Evolutionary conservation across 1,140 invertebrate species (phyloP), one percentile per base, ranked within the genome.

Genomic region (Hypsibius dujardini): DNA sequence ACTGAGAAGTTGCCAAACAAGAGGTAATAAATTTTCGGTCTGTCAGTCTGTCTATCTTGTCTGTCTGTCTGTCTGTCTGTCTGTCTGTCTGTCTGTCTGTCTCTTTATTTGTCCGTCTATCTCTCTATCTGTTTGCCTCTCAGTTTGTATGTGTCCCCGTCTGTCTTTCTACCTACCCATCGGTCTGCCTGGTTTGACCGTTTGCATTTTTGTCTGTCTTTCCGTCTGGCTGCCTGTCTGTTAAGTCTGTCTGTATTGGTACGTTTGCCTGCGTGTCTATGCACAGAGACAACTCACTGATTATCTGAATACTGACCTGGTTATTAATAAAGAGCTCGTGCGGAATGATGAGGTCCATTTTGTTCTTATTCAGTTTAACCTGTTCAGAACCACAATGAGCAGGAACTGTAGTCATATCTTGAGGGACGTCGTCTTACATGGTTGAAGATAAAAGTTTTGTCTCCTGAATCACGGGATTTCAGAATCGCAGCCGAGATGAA

Each of bases 301-400:
- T 28, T 28, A 28, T 28, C 28, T 28, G 28, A 28, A 28, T 28
- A 28, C 28, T 28, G 28, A 28, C 96, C 76, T 90, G 82, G 1
- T 92, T 92, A 80, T 95, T 85, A 73, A 95, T 92, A 75, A 95
- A 96, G 46, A 83, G 77, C 76, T 96, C 92, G 42, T 86, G 87
- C 0, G 92, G 89, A 74, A 95, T 90, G 72, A 83, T 85, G 2
- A 97, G 79, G 71, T 87, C 84, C 79, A 89, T 86, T 75, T 92
- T 90, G 79, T 97, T 97, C 0, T 85, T 85, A 47, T 86, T 78
- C 72, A 93, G 73, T 59, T 77, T 76, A 15, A 82, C 76, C 81
- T 81, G 73, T 47, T 59, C 71, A 71, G 47, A 42, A 71, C 28
- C 28, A 28, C 28, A 28, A 28, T 28, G 28, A 28, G 28, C 28